phyloP scores from a whole-genome alignment of 2,888 invertebrate species.

The Tholera decimalis region DNA sequence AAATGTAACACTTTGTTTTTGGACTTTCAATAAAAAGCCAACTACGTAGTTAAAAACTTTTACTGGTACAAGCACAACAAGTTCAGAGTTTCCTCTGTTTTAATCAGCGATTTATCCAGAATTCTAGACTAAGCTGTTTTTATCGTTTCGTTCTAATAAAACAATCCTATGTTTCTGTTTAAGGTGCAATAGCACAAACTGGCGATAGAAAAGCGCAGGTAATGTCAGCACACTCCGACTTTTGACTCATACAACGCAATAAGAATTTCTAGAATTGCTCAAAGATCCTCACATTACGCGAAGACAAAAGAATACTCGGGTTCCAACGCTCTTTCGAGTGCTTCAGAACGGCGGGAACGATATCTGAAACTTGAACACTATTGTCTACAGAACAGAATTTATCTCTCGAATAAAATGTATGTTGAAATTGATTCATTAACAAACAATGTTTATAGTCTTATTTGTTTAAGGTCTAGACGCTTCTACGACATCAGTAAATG shows the following conservation, averaged over 20 bases:
- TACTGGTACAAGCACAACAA: background rate
- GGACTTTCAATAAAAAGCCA: constrained; percentile 9
- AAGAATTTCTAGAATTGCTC: constrained; percentile 56
- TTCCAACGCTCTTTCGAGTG: constrained; percentile 41
- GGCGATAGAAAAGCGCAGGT: constrained; percentile 31
- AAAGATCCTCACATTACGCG: constrained; percentile 53
- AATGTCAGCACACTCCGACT: constrained; percentile 35
- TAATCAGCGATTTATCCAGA: background rate
- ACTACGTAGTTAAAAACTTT: background rate
- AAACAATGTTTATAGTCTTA: constrained; percentile 35
- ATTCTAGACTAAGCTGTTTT: background rate
- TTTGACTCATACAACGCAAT: constrained; percentile 50
- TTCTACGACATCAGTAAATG: constrained; percentile 9
- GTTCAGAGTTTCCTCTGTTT: background rate
- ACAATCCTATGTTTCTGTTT: background rate
- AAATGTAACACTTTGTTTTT: constrained; percentile 20
- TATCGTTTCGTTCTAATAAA: background rate
- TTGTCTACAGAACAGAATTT: constrained; percentile 33
- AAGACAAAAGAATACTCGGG: constrained; percentile 58
- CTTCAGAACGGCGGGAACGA: constrained; percentile 37
- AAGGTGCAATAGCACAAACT: background rate
- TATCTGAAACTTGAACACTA: constrained; percentile 45
- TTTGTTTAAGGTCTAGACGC: constrained; percentile 56
- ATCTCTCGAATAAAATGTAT: constrained; percentile 22
- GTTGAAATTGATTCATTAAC: constrained; percentile 51